Percentiles rank a stretch among this genome's conserved stretches.
phyloP scores from a whole-genome alignment of 2,113 vertebrate genomes.

The Meriones unguiculatus region DNA sequence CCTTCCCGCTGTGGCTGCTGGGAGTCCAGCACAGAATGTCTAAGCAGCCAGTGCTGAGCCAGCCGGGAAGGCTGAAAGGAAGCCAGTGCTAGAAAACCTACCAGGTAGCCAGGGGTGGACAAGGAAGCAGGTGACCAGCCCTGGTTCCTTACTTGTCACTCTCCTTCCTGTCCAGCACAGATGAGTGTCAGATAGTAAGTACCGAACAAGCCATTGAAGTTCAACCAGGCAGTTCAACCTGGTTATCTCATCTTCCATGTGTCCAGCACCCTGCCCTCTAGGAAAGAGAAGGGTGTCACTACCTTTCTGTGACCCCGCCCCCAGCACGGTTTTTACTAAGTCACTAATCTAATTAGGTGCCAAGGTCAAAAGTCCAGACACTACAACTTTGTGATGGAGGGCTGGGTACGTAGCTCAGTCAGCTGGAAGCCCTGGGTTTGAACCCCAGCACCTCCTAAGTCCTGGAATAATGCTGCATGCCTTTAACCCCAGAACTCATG shows the following conservation, averaged over 20 bases:
- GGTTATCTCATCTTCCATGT: background rate
- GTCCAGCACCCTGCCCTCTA: background rate
- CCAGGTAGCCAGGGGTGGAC: background rate
- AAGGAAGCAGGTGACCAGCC: too few relatives aligned
- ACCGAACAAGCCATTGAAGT: background rate
- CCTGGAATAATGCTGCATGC: background rate
- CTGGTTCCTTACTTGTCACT: background rate
- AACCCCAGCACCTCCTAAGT: background rate
- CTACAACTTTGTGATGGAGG: background rate
- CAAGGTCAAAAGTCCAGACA: background rate
- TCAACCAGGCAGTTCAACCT: background rate
- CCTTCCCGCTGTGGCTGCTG: too few relatives aligned
- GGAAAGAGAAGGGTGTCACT: background rate
- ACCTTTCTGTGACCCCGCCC: background rate
- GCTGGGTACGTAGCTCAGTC: background rate
- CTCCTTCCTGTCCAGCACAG: background rate
- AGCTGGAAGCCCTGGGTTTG: background rate
- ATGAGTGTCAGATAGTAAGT: background rate
- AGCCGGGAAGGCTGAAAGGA: background rate
- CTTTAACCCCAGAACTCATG: background rate
- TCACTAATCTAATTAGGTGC: background rate
- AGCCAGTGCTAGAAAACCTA: background rate
- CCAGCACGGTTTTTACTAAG: background rate
- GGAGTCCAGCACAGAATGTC: background rate
- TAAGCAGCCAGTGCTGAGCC: background rate